Base-by-base conservation (phyloP, 2,797 vertebrate genomes). In the Diplodus sargus region DNA sequence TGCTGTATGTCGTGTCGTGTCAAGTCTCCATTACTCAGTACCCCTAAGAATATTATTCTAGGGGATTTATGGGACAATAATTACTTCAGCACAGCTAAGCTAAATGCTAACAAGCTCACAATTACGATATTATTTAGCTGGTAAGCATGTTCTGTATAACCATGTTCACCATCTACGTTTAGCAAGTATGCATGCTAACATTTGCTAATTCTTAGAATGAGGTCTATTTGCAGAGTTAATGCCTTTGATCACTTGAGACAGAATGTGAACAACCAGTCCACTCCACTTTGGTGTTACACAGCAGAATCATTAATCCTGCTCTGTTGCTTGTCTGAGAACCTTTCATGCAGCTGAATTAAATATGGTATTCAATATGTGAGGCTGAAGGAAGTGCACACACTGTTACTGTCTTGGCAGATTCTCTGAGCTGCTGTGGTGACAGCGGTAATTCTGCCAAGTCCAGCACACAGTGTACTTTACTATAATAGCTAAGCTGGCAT, bases 401-500 rank as follows among this genome's bases (percentile, higher is more conserved):
- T 66, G 59, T 67, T 70, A 56, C 30, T 47, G 72, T 77, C 83
- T 59, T 79, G 45, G 71, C 71, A 74, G 64, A 76, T 74, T 64
- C 62, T 70, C 60, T 53, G 42, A 60, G 82, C 78, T 74, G 78
- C 65, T 80, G 78, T 74, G 70, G 43, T 57, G 64, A 81, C 52
- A 62, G 49, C 56, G 59, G 75, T 73, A 70, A 62, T 10, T 72
- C 83, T 88, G 85, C 80, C 85, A 91, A 60, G 67, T 72, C 81
- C 2, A 76, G 83, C 78, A 82, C 85, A 51, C 75, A 25, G 64
- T 85, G 90, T 85, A 81, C 87, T 82, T 71, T 82, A 84, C 58
- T 79, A 58, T 86, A 86, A 87, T 74, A 83, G 86, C 85, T 30
- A 53, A 48, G 75, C 77, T 89, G 86, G 86, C 87, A 87, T 70